phyloP scores from a whole-genome alignment of 2,888 invertebrate genomes.

The Hypomecis atomaria region DNA sequence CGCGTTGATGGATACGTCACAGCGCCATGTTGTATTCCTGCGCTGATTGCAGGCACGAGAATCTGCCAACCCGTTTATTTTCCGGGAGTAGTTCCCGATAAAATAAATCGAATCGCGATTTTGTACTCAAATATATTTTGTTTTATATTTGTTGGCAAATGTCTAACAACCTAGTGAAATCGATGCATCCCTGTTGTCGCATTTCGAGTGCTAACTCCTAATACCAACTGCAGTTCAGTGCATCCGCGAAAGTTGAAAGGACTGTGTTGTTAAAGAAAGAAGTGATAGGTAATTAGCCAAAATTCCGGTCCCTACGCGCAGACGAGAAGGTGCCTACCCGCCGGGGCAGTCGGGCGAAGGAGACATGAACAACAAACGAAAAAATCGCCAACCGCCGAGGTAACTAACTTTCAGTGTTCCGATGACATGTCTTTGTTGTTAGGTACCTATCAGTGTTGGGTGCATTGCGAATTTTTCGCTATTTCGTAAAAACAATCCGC shows the following conservation, averaged over 20 bases:
- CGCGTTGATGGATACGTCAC: constrained; percentile 81
- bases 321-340: constrained; percentile 91
- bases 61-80: constrained; percentile 84
- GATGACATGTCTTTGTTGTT: constrained; percentile 83
- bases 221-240: constrained; percentile 84
- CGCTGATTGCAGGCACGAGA: constrained; percentile 85
- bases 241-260: constrained; percentile 85
- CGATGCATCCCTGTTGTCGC: constrained; percentile 80
- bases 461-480: constrained; percentile 66
- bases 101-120: constrained; percentile 80
- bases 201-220: constrained; percentile 81
- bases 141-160: constrained; percentile 83
- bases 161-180: constrained; percentile 79
- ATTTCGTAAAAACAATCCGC: constrained; percentile 68
- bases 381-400: constrained; percentile 92
- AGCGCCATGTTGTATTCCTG: constrained; percentile 86
- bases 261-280: constrained; percentile 85
- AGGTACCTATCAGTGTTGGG: constrained; percentile 54
- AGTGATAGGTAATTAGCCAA: constrained; percentile 85
- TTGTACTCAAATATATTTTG: constrained; percentile 83
- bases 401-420: constrained; percentile 76
- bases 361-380: constrained; percentile 93
- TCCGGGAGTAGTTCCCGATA: constrained; percentile 82
- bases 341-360: constrained; percentile 86
- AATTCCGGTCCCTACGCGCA: constrained; percentile 94